A percentile compares a stretch with the other conserved stretches of the same genome.
These are phyloP conservation scores for Gnathochromis pfefferi DNA, from an alignment of 2,113 vertebrate genomes.

Conservation along the genomic window DNA sequence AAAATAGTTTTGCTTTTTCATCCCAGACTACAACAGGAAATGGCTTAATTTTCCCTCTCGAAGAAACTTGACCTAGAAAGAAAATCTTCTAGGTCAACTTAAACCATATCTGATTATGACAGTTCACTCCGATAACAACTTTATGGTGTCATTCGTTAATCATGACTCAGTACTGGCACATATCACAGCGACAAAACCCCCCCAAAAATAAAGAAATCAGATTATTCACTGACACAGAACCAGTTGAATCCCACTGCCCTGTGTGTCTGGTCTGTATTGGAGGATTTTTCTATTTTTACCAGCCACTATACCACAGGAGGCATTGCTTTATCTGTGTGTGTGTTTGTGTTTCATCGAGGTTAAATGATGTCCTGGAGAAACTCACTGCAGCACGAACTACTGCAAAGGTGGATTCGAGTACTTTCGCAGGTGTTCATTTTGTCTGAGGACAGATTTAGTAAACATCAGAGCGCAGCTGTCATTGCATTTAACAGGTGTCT, in stretches of 20 bases:
- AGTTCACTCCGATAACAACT: not conserved
- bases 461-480: not conserved
- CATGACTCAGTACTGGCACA: not conserved
- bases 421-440: not conserved
- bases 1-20: not conserved
- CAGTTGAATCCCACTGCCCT: not conserved
- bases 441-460: not conserved
- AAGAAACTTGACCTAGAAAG: not conserved
- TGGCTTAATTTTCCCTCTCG: not conserved
- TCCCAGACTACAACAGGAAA: not conserved
- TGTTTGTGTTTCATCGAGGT: not conserved
- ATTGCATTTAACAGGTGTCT: not conserved
- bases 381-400: not conserved
- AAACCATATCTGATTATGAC: not conserved
- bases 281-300: rapidly evolving
- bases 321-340: not conserved
- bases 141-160: not conserved
- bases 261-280: not conserved
- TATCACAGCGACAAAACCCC: rapidly evolving
- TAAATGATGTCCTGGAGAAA: not conserved
- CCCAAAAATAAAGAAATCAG: rapidly evolving
- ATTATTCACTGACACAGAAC: not conserved
- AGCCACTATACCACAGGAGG: not conserved
- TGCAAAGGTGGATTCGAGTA: not conserved
- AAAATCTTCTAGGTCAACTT: not conserved